A percentile compares a stretch with the other conserved stretches of the same genome.
Evolutionary conservation across 2,888 invertebrate genomes (phyloP).

Genomic region (Aphrophora alni): DNA sequence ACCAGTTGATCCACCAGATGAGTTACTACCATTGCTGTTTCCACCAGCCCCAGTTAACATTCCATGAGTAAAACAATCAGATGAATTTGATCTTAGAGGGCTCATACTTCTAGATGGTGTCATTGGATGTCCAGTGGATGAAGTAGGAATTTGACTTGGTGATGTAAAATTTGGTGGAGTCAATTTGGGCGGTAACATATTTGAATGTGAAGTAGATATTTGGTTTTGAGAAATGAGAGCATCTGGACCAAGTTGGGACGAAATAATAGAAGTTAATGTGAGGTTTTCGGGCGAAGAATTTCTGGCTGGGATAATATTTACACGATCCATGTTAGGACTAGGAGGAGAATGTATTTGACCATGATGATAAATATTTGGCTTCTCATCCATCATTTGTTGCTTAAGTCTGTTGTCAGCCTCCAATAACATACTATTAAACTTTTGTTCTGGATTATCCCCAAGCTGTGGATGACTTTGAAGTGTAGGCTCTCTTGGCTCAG

Average conservation of each 20-base stretch:
- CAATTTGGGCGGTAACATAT: constrained; percentile 74
- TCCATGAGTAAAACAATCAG: constrained; percentile 54
- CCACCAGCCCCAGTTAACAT: constrained; percentile 71
- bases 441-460: constrained; percentile 46
- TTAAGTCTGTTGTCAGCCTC: constrained; percentile 47
- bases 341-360: constrained; percentile 63
- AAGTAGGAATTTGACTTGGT: constrained; percentile 61
- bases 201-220: constrained; percentile 57
- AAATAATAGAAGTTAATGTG: constrained; percentile 71
- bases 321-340: constrained; percentile 59
- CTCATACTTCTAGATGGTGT: constrained; percentile 76
- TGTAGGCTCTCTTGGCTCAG: constrained; percentile 52
- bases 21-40: constrained; percentile 77
- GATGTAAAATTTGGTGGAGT: constrained; percentile 71
- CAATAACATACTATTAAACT: constrained; percentile 43
- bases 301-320: constrained; percentile 57
- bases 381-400: constrained; percentile 55
- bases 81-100: constrained; percentile 68
- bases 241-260: constrained; percentile 71
- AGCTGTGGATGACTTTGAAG: constrained; percentile 26
- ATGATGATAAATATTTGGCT: constrained; percentile 64
- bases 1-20: constrained; percentile 76
- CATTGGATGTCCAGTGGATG: constrained; percentile 59
- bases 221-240: constrained; percentile 60
- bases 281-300: constrained; percentile 71